These are phyloP conservation scores for Plebejus anna DNA, from an alignment of 2,888 invertebrate genomes.

Conservation along the genomic window DNA sequence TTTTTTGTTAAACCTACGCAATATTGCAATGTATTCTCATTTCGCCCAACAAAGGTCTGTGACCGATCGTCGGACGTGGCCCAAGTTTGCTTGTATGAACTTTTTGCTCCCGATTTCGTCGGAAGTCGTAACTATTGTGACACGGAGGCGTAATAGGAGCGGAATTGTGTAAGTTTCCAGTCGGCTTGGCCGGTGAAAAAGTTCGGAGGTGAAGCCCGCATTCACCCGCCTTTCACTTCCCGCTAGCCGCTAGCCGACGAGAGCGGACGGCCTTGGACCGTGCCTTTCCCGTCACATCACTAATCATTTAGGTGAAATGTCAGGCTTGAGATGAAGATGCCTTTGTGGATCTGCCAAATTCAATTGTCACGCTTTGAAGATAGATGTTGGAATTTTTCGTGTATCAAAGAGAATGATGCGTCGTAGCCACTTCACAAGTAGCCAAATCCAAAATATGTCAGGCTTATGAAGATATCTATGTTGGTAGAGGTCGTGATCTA, in stretches of 20 bases:
- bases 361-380: too few relatives aligned
- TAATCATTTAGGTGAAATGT: constrained; percentile 37
- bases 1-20: not conserved
- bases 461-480: not conserved
- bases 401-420: too few relatives aligned
- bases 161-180: constrained; percentile 31
- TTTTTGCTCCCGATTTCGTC: constrained; percentile 7
- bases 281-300: constrained; percentile 51
- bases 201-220: constrained; percentile 56
- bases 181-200: constrained; percentile 40
- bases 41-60: not conserved
- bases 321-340: not conserved
- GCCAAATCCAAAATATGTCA: constrained; percentile 36
- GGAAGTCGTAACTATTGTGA: constrained; percentile 21
- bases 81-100: constrained; percentile 6
- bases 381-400: too few relatives aligned
- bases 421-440: too few relatives aligned
- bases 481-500: not conserved
- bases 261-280: constrained; percentile 75
- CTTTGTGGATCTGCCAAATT: too few relatives aligned
- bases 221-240: constrained; percentile 79
- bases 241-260: constrained; percentile 75
- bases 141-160: not conserved
- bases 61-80: not conserved
- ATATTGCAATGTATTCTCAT: not conserved